A percentile compares a stretch with the other conserved stretches of the same genome.
Conservation (phyloP, 2,113 vertebrate genomes). For the Paratilapia polleni region DNA sequence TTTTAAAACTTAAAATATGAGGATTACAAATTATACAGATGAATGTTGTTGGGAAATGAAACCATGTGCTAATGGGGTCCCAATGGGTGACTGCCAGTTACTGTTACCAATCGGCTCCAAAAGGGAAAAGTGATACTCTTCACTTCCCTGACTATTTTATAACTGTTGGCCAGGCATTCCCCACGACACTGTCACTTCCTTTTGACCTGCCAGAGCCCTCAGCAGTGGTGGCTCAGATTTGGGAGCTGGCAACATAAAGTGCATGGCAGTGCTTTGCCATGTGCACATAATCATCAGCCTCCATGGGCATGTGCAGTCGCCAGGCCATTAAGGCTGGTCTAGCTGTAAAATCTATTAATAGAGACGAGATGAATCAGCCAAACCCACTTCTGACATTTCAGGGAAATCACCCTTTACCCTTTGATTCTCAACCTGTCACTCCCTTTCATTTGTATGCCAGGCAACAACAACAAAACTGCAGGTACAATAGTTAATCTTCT, state of each 20-base stretch:
- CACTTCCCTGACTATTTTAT: conserved; percentile 44
- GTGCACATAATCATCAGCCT: conserved; percentile 60
- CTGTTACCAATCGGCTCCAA: conserved; percentile 33
- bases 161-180: conserved; percentile 41
- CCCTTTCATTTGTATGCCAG: conserved; percentile 55
- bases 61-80: conserved; percentile 17
- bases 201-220: conserved; percentile 58
- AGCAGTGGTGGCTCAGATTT: conserved; percentile 37
- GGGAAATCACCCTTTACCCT: conserved; percentile 70
- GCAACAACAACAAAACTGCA: conserved; percentile 41
- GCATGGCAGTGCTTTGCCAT: conserved; percentile 34
- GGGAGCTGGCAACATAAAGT: conserved; percentile 34
- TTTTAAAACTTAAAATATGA: conserved; percentile 3
- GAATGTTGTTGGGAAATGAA: conserved; percentile 5
- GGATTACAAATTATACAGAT: background rate
- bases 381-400: conserved; percentile 68
- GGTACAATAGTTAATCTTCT: conserved; percentile 57
- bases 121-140: conserved; percentile 48
- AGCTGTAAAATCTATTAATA: conserved; percentile 68
- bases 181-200: conserved; percentile 61
- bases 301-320: conserved; percentile 33
- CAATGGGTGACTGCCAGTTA: conserved; percentile 17
- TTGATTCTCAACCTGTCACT: conserved; percentile 62
- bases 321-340: conserved; percentile 55
- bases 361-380: conserved; percentile 62